Conservation (phyloP, 2,888 invertebrate species). For the Drosophila parthenogenetica region DNA sequence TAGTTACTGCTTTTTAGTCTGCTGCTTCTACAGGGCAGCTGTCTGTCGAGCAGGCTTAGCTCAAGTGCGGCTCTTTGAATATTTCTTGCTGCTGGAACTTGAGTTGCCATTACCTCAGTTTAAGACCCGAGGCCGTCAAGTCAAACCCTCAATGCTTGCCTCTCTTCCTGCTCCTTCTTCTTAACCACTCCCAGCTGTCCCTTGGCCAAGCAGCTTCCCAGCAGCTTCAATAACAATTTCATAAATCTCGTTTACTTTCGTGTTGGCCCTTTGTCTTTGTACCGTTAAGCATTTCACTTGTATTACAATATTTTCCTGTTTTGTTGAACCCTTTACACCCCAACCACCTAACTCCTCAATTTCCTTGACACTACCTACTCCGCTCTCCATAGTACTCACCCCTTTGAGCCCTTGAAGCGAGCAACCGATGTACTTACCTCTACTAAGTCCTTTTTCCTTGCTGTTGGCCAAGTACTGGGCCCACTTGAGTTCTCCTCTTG, state of each 20-base stretch:
- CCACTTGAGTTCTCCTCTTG: slow-evolving; percentile 19
- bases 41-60: not conserved
- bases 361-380: too few relatives aligned
- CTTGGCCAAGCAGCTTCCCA: not conserved
- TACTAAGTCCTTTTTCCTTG: slow-evolving; percentile 22
- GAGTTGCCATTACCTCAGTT: slow-evolving; percentile 29
- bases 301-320: slow-evolving; percentile 48
- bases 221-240: slow-evolving; percentile 45
- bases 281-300: slow-evolving; percentile 38
- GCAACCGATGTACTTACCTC: slow-evolving; percentile 26
- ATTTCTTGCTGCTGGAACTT: slow-evolving; percentile 40
- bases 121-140: slow-evolving; percentile 4
- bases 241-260: slow-evolving; percentile 46
- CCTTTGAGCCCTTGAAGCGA: not conserved
- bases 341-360: not conserved
- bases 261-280: slow-evolving; percentile 45
- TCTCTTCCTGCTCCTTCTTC: not conserved
- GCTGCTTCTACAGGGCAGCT: not conserved
- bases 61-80: slow-evolving; percentile 6
- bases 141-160: not conserved
- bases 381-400: not conserved
- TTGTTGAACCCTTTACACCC: slow-evolving; percentile 3
- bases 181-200: not conserved
- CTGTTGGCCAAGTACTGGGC: slow-evolving; percentile 13
- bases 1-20: too few relatives aligned